Base-by-base conservation (phyloP, 2,888 invertebrate genomes). In the Aromia moschata region DNA sequence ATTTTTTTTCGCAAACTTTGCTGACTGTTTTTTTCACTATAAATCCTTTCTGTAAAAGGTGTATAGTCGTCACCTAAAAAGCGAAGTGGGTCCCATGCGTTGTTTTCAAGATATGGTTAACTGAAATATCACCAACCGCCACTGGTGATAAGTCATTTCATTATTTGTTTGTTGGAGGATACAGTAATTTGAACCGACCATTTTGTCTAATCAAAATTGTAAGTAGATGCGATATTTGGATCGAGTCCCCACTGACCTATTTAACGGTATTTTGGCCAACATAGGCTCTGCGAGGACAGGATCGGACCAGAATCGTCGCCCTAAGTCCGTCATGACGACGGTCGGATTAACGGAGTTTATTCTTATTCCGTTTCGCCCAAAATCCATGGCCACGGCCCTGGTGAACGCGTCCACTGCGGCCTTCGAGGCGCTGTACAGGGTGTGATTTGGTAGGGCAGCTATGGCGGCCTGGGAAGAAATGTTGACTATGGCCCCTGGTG, bases 331-430 rank as follows among this genome's bases (percentile, higher is more conserved):
- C 83, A 94, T 82, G 7, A 94, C 89, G 0, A 93, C 94, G 0
- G 96, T 96, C 0, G 96, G 96, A 79, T 94, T 94, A 0, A 97
- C 89, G n/a, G 88, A 85, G 77, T 96, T 96, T 0, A 92, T 90
- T 11, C 96, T 87, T 69, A 97, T 94, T 25, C 87, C 86, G 57
- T 89, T 83, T 0, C 86, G 86, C 0, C 94, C 96, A 14, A 95
- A 82, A 80, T 96, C 96, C 44, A 93, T 75, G 0, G 96, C 94
- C 87, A 95, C 87, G 0, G 88, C 86, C 67, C 87, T 85, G 0
- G 93, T 91, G 56, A 95, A 79, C 33, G 89, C 87, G 72, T 97
- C 95, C 0, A 97, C 81, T 0, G 94, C 96, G n/a, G 66, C 62
- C 47, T 68, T 68, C 1, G 66, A 47, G 12, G 92, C 87, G 72